phyloP scores from a whole-genome alignment of 2,797 vertebrate species.

The Clangula hyemalis region DNA sequence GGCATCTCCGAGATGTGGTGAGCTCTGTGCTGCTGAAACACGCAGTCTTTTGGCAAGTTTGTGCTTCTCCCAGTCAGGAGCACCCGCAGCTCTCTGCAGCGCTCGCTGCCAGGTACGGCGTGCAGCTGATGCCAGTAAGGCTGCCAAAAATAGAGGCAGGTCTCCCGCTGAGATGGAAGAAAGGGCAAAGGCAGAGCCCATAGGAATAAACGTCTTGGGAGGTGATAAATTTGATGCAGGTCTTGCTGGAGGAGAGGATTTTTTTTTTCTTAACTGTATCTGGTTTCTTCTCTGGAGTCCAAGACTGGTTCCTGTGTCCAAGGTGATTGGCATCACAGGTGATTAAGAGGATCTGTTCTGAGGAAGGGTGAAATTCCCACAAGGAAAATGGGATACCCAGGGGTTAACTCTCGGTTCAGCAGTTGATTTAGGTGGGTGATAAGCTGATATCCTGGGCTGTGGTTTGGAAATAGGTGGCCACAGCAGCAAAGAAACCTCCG shows the following conservation, averaged over 20 bases:
- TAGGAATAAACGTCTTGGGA: background rate
- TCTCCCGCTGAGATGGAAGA: background rate
- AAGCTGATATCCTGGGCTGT: background rate
- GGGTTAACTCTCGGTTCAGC: background rate
- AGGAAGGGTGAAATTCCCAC: background rate
- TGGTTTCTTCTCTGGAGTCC: background rate
- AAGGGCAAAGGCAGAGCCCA: background rate
- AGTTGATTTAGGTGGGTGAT: background rate
- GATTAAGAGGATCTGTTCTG: background rate
- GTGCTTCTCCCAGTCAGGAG: background rate
- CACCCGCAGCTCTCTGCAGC: background rate
- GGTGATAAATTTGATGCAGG: background rate
- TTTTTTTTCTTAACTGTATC: background rate
- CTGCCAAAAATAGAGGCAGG: background rate
- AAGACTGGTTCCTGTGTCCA: background rate
- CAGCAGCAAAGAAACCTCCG: background rate
- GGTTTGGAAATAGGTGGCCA: background rate
- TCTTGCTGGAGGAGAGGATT: background rate
- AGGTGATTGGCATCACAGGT: accelerated
- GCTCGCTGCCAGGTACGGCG: background rate
- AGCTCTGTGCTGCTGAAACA: background rate
- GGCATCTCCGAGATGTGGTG: background rate
- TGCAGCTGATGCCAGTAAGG: background rate
- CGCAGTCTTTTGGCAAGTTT: background rate
- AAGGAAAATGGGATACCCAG: background rate